Evolutionary conservation across 1,140 invertebrate genomes (phyloP).

Genomic region (Ips typographus): DNA sequence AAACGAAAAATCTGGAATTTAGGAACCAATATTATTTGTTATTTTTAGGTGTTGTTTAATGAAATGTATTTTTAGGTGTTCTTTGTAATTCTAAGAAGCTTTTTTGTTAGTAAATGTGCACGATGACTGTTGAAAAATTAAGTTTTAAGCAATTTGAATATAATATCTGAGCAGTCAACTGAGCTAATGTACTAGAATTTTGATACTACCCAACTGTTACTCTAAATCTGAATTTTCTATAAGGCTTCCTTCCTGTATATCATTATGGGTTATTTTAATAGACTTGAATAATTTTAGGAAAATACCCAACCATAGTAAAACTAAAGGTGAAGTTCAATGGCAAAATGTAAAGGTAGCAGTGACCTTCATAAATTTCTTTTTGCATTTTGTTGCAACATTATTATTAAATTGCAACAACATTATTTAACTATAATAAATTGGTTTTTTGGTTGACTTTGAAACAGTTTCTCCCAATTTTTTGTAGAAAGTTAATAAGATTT

Average conservation of each 20-base stretch:
- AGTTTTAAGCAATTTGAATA: background rate
- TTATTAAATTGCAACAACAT: background rate
- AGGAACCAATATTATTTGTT: background rate
- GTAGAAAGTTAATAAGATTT: background rate
- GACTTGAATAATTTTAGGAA: background rate
- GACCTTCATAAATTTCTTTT: background rate
- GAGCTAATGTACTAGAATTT: no score
- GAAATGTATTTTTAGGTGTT: background rate
- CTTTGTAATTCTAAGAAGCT: background rate
- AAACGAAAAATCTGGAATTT: background rate
- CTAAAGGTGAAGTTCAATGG: background rate
- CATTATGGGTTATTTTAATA: background rate
- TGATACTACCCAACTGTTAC: no score
- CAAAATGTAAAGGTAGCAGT: background rate
- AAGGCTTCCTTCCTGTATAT: background rate
- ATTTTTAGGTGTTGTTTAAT: background rate
- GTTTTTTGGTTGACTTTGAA: background rate
- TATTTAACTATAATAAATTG: background rate
- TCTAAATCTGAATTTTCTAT: no score
- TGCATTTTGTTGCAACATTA: background rate
- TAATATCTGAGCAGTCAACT: background rate
- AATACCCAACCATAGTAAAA: background rate
- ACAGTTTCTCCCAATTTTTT: background rate
- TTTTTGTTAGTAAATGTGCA: background rate
- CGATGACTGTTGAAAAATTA: background rate